These are phyloP conservation scores for Ploceus nigricollis DNA, from an alignment of 2,113 vertebrate species.

Conservation along the genomic window DNA sequence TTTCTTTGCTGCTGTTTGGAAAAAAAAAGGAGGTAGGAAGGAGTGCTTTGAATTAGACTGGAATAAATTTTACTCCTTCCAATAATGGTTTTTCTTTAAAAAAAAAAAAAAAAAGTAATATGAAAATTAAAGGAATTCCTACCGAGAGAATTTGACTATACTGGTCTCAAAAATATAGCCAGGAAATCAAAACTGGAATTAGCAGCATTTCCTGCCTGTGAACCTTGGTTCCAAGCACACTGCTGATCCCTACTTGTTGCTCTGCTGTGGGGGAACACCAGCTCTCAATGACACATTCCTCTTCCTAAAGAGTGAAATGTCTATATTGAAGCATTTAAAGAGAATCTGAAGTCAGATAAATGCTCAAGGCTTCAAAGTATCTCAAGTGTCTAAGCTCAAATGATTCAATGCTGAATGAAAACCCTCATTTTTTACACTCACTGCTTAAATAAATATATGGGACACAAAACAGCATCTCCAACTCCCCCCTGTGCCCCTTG, in stretches of 20 bases:
- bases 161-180: not conserved
- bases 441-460: not conserved
- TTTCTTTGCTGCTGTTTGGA: not conserved
- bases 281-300: not conserved
- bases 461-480: not conserved
- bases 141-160: not conserved
- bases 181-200: not conserved
- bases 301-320: not conserved
- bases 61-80: not conserved
- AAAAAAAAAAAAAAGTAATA: not conserved
- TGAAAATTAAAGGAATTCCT: not conserved
- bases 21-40: not conserved
- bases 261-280: not conserved
- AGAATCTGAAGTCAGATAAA: not conserved
- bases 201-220: not conserved
- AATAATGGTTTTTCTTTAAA: not conserved
- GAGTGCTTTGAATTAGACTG: not conserved
- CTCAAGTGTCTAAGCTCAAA: not conserved
- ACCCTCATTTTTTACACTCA: not conserved
- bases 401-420: not conserved
- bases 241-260: not conserved
- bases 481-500: rapidly evolving
- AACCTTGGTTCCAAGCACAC: not conserved
- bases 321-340: not conserved
- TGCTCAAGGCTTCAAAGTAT: not conserved